phyloP scores from a whole-genome alignment of 2,797 vertebrate species.

The Chaenodraco wilsoni region DNA sequence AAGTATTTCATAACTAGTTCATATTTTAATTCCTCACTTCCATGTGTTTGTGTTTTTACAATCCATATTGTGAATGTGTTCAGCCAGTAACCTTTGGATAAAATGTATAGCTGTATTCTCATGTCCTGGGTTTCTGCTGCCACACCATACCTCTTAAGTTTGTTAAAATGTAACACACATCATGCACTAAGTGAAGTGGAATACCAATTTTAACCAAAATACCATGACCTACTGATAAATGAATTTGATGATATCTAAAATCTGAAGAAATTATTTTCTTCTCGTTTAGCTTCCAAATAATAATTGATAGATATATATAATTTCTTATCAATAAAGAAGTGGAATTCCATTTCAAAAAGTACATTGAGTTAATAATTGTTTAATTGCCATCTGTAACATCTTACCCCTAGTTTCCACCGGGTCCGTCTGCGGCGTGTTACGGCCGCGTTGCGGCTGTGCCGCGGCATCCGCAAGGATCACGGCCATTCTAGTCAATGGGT shows the following conservation, averaged over 20 bases:
- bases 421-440: no score
- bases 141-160: background rate
- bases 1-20: slow-evolving; percentile 9
- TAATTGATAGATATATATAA: background rate
- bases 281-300: no score
- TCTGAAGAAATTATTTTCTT: background rate
- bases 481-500: no score
- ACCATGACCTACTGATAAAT: background rate
- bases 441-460: no score
- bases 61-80: slow-evolving; percentile 11
- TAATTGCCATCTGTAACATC: background rate
- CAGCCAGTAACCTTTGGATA: background rate
- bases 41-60: background rate
- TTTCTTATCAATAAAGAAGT: background rate
- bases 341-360: background rate
- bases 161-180: background rate
- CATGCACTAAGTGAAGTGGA: background rate
- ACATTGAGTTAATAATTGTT: background rate
- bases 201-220: background rate
- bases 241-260: background rate
- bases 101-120: background rate
- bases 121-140: background rate
- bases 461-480: no score
- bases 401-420: no score
- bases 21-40: background rate